phyloP scores from a whole-genome alignment of 2,797 vertebrate genomes.

The Rhinichthys osculus region DNA sequence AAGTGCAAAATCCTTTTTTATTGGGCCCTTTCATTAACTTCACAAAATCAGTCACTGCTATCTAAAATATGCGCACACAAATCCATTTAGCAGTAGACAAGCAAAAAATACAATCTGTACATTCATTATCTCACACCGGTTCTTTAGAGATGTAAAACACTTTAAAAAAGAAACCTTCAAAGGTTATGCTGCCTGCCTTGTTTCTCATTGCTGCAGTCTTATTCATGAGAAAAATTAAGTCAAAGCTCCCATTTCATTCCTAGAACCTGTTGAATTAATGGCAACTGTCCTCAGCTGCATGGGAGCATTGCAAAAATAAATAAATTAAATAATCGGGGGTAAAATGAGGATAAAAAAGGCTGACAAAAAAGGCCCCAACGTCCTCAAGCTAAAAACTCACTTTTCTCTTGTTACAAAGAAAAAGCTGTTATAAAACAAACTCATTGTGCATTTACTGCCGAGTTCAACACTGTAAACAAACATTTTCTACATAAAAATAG shows the following conservation, averaged over 20 bases:
- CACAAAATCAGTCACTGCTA: conserved; percentile 68
- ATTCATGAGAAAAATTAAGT: not conserved
- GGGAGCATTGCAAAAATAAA: not conserved
- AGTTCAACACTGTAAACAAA: not conserved
- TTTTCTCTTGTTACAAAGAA: conserved; percentile 2
- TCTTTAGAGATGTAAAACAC: not conserved
- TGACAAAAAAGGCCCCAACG: conserved; percentile 3
- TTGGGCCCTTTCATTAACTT: conserved; percentile 74
- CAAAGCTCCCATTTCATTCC: not conserved
- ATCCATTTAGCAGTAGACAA: conserved; percentile 69
- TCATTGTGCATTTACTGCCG: conserved; percentile 20
- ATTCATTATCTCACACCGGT: not conserved
- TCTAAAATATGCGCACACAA: conserved; percentile 73
- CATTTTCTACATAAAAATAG: not conserved
- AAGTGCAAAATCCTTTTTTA: conserved; percentile 46
- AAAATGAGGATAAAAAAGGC: not conserved
- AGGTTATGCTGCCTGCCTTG: not conserved
- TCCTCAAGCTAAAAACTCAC: conserved; percentile 26
- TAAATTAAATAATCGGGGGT: not conserved
- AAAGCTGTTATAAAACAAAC: not conserved
- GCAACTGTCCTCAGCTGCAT: not conserved
- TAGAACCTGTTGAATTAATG: not conserved
- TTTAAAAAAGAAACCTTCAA: too few relatives aligned
- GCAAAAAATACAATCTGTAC: not conserved
- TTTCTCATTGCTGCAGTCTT: not conserved